Percentiles rank a stretch among this genome's conserved stretches.
phyloP scores from a whole-genome alignment of 1,140 invertebrate species.

The Drosophila baimaii region DNA sequence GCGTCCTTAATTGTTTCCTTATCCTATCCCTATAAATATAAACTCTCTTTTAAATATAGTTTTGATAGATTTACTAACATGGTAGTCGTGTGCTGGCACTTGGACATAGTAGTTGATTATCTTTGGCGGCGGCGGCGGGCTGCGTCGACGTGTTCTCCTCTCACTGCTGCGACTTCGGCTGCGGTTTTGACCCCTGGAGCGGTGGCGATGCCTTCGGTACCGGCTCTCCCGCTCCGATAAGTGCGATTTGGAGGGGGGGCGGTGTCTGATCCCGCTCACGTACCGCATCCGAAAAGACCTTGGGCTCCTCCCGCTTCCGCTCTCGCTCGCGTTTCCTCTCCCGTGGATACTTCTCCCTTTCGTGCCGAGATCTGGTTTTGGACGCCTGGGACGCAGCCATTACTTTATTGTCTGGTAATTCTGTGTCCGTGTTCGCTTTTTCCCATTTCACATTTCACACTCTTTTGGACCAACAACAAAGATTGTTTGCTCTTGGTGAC shows the following conservation, averaged over 20 bases:
- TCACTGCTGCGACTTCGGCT: constrained; percentile 29
- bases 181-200: constrained; percentile 28
- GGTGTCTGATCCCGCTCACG: constrained; percentile 51
- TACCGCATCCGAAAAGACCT: constrained; percentile 51
- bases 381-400: constrained; percentile 13
- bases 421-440: neutral
- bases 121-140: constrained; percentile 44
- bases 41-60: neutral
- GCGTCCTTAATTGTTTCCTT: too few species aligned
- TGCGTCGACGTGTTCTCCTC: constrained; percentile 21
- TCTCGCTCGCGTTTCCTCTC: constrained; percentile 6
- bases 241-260: constrained; percentile 32
- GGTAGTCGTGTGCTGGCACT: constrained; percentile 60
- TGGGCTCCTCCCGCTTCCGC: constrained; percentile 11
- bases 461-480: constrained; percentile 65
- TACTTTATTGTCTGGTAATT: neutral
- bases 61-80: constrained; percentile 40
- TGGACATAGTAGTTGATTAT: constrained; percentile 65
- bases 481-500: constrained; percentile 47
- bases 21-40: too few species aligned
- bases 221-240: constrained; percentile 26
- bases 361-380: constrained; percentile 15
- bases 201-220: constrained; percentile 13
- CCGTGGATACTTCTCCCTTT: constrained; percentile 19
- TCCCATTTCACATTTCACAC: constrained; percentile 44